Conservation (phyloP, 2,113 vertebrate genomes). For the Herpetotheres cachinnans region DNA sequence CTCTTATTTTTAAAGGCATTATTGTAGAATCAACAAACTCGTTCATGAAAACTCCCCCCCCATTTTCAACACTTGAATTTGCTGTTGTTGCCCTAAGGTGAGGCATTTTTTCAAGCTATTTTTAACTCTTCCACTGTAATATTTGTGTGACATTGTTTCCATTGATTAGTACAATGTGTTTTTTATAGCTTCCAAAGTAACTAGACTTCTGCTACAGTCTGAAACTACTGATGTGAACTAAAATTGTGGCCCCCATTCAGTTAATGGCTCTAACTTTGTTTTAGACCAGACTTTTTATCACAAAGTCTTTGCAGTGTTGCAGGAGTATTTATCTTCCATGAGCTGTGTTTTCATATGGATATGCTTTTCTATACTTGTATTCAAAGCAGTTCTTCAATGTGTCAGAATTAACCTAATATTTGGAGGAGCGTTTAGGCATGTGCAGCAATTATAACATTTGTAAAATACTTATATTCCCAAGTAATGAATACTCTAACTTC, state of each 20-base stretch:
- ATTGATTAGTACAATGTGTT: not conserved
- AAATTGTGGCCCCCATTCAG: not conserved
- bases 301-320: not conserved
- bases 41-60: accelerated
- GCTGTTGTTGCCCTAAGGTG: not conserved
- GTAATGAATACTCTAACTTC: not conserved
- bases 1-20: not conserved
- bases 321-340: not conserved
- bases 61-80: not conserved
- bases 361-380: not conserved
- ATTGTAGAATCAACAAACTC: not conserved
- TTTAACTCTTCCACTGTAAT: not conserved
- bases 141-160: not conserved
- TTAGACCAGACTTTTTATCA: not conserved
- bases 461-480: not conserved
- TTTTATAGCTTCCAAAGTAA: not conserved
- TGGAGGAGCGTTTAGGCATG: not conserved
- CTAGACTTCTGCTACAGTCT: not conserved
- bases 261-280: not conserved
- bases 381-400: not conserved
- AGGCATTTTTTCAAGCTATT: not conserved
- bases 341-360: not conserved
- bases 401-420: not conserved
- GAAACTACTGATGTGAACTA: not conserved
- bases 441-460: not conserved